These are phyloP conservation scores for Cephus cinctus DNA, from an alignment of 1,140 invertebrate genomes.

Conservation along the genomic window DNA sequence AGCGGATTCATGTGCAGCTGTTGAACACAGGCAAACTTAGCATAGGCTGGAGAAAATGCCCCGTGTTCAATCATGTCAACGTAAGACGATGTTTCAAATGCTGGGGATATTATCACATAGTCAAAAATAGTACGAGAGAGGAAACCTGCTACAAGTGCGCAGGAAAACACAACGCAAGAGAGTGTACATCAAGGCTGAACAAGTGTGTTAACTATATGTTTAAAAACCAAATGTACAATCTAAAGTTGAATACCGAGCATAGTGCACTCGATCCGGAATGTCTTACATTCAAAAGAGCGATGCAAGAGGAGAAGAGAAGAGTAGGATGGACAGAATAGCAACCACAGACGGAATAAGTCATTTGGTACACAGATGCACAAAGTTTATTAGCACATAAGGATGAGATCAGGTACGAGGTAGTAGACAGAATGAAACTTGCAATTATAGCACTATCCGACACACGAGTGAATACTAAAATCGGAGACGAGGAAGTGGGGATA, in stretches of 20 bases:
- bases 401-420: constrained; percentile 7
- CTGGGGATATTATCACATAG: constrained; percentile 14
- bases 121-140: constrained; percentile 11
- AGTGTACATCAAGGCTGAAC: constrained; percentile 2
- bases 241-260: neutral
- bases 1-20: constrained; percentile 2
- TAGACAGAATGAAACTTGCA: neutral
- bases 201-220: constrained; percentile 15
- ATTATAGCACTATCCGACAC: constrained; percentile 6
- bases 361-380: constrained; percentile 12
- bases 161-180: constrained; percentile 9
- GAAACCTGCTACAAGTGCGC: constrained; percentile 13
- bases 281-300: neutral
- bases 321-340: neutral
- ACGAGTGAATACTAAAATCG: neutral
- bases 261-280: neutral
- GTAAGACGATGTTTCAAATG: constrained; percentile 15
- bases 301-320: neutral
- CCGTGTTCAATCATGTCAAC: constrained; percentile 1
- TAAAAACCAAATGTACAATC: constrained; percentile 7
- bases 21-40: constrained; percentile 2
- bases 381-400: constrained; percentile 5
- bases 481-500: constrained; percentile 1
- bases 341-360: neutral
- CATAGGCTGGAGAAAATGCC: constrained; percentile 16